phyloP scores from a whole-genome alignment of 2,797 vertebrate species.

The Gorsachius magnificus region DNA sequence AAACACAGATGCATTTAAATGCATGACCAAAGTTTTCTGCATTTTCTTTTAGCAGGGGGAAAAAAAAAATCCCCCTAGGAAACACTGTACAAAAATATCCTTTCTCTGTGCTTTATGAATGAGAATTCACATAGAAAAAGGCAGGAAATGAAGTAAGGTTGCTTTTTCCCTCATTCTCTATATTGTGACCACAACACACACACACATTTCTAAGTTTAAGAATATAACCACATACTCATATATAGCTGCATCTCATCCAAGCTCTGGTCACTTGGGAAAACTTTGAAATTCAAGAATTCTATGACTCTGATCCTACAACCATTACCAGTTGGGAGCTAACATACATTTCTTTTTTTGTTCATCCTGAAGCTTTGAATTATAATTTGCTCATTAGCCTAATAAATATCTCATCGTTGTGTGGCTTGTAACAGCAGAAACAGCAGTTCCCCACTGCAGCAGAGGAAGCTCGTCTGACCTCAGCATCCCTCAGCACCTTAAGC shows the following conservation, averaged over 20 bases:
- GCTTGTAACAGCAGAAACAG: constrained; percentile 31
- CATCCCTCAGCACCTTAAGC: constrained; percentile 39
- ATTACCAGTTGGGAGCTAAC: constrained; percentile 59
- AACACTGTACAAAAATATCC: neutral
- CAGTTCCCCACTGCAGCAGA: constrained; percentile 17
- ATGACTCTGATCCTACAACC: constrained; percentile 16
- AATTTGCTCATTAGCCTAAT: constrained; percentile 67
- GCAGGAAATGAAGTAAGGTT: constrained; percentile 33
- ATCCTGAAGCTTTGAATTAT: constrained; percentile 59
- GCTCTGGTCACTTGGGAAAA: constrained; percentile 21
- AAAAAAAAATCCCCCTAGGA: neutral
- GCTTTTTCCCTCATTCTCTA: neutral
- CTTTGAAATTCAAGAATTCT: constrained; percentile 52
- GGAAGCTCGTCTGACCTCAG: constrained; percentile 27
- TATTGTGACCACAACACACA: neutral
- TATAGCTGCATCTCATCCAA: constrained; percentile 9
- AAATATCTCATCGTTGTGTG: constrained; percentile 54
- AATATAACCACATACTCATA: neutral
- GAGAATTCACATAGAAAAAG: constrained; percentile 16
- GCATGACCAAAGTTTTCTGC: neutral
- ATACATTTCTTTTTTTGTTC: constrained; percentile 39
- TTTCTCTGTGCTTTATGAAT: constrained; percentile 29
- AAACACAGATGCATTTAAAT: constrained; percentile 23
- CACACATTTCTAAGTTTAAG: neutral
- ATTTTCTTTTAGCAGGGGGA: neutral